Percentiles rank a stretch among this genome's conserved stretches.
Conservation (phyloP, 2,113 vertebrate genomes). For the Callopanchax toddi region DNA sequence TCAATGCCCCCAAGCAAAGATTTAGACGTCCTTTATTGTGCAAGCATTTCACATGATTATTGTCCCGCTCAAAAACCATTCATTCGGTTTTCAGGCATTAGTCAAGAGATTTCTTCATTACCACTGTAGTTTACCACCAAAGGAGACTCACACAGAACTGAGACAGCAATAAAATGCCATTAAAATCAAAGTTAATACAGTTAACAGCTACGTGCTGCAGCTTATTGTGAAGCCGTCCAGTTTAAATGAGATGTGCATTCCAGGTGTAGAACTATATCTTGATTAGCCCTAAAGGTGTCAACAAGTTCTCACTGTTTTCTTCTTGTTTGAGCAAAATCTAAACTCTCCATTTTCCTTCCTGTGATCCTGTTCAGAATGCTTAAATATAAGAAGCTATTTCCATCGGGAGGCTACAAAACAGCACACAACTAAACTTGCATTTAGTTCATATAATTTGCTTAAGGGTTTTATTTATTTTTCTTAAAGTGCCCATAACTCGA, state of each 20-base stretch:
- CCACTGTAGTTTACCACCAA: slow-evolving; percentile 37
- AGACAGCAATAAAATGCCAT: slow-evolving; percentile 3
- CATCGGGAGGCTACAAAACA: neutral
- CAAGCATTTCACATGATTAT: slow-evolving; percentile 57
- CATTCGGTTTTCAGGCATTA: slow-evolving; percentile 40
- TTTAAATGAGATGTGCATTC: slow-evolving; percentile 4
- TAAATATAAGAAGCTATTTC: neutral
- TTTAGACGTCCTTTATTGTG: slow-evolving; percentile 66
- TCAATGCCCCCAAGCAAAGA: slow-evolving; percentile 61
- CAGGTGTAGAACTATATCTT: neutral
- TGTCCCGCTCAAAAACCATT: slow-evolving; percentile 52
- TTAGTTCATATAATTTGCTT: neutral
- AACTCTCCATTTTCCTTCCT: neutral
- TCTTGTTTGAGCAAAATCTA: neutral
- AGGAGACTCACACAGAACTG: slow-evolving; percentile 21
- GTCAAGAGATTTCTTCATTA: slow-evolving; percentile 56
- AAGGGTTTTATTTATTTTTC: too few species aligned
- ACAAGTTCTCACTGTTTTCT: slow-evolving; percentile 25
- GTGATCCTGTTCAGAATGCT: neutral
- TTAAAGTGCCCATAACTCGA: too few species aligned
- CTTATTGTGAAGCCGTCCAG: neutral
- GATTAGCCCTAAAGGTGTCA: slow-evolving; percentile 4
- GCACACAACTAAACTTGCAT: neutral
- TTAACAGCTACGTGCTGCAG: neutral
- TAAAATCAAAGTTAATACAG: neutral